Percentiles rank a stretch among this genome's conserved stretches.
phyloP scores from a whole-genome alignment of 2,888 invertebrate genomes.

The Rhaphigaster nebulosa region DNA sequence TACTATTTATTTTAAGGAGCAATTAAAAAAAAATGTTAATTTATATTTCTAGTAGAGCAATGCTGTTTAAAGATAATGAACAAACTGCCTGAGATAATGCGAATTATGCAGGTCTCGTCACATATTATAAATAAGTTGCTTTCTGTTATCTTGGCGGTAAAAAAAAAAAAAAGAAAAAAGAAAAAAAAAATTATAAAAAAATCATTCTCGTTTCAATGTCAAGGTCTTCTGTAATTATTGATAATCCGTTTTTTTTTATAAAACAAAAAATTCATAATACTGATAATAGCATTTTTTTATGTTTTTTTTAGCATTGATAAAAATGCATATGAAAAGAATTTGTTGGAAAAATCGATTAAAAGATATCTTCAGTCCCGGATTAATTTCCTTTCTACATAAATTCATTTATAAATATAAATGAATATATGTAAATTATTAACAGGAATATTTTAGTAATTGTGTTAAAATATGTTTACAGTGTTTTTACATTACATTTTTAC shows the following conservation, averaged over 20 bases:
- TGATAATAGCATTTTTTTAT: not conserved
- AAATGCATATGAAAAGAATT: not conserved
- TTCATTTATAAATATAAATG: too few species aligned
- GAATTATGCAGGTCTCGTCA: not conserved
- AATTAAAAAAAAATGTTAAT: not conserved
- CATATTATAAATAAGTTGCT: not conserved
- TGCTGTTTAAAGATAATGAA: not conserved
- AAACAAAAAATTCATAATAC: constrained; percentile 5
- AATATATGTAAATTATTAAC: not conserved
- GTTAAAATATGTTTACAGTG: too few species aligned
- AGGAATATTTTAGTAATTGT: not conserved
- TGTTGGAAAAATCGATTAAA: not conserved
- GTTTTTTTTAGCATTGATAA: not conserved
- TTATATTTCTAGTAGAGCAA: not conserved
- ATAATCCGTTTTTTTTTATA: not conserved
- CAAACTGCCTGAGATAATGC: not conserved
- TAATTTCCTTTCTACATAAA: not conserved
- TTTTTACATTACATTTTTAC: too few species aligned
- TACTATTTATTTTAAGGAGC: too few species aligned
- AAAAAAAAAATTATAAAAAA: not conserved
- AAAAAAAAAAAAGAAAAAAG: not conserved
- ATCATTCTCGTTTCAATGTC: constrained; percentile 1
- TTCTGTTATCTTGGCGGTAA: not conserved
- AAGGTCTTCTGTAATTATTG: constrained; percentile 30
- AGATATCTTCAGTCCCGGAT: not conserved